Conservation (phyloP, 2,797 vertebrate genomes). For the Chaetodon trifasciatus region DNA sequence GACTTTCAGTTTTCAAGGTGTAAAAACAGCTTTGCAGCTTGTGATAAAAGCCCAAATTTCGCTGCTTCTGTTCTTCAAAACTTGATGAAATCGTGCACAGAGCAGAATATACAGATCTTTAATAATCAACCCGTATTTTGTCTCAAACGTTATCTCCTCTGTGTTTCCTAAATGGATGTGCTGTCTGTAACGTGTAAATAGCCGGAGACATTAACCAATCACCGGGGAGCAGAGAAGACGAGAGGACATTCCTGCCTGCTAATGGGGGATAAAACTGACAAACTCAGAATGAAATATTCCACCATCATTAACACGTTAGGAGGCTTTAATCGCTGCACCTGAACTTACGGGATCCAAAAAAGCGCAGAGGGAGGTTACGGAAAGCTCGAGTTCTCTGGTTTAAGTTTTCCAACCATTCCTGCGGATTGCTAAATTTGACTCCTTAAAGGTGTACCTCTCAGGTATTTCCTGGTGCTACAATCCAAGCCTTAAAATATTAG, state of each 20-base stretch:
- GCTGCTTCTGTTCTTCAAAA: neutral
- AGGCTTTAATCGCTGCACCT: conserved; percentile 72
- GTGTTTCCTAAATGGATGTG: conserved; percentile 66
- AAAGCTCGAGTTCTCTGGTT: conserved; percentile 41
- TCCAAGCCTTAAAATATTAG: conserved; percentile 77
- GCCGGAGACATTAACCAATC: conserved; percentile 60
- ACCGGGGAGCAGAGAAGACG: conserved; percentile 37
- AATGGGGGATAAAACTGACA: conserved; percentile 82
- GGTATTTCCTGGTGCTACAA: conserved; percentile 81
- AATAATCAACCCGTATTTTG: conserved; percentile 53
- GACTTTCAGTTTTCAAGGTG: neutral
- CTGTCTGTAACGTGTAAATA: conserved; percentile 72
- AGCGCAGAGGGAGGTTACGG: conserved; percentile 32
- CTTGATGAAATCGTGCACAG: neutral
- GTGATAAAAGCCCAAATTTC: conserved; percentile 11
- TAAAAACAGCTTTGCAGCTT: neutral
- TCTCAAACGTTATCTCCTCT: conserved; percentile 51
- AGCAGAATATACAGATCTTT: conserved; percentile 23
- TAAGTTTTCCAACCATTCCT: conserved; percentile 71
- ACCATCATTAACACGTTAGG: conserved; percentile 68
- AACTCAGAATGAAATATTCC: conserved; percentile 76
- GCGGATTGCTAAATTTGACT: conserved; percentile 68
- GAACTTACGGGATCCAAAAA: conserved; percentile 52
- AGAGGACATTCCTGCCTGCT: conserved; percentile 79
- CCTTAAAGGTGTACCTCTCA: conserved; percentile 75